Percentiles rank a stretch among this genome's conserved stretches.
These are phyloP conservation scores for Caenorhabditis sp. DNA, from an alignment of 2,888 invertebrate genomes.

Conservation along the genomic window DNA sequence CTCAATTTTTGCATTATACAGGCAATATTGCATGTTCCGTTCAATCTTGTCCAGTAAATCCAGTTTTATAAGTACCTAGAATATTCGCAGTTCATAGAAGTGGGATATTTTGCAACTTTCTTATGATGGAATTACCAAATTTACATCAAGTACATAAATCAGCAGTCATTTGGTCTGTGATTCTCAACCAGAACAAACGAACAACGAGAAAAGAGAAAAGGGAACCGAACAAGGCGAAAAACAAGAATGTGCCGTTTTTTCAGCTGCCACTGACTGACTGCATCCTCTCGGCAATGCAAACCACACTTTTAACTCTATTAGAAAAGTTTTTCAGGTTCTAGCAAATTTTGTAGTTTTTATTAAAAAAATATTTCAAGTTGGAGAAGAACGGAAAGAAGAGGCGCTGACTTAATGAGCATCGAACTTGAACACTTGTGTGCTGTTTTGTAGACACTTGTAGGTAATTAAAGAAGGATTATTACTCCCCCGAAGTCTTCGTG, in stretches of 20 bases:
- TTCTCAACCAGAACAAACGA: too few species aligned
- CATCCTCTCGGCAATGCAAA: slow-evolving; percentile 39
- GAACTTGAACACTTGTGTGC: not conserved
- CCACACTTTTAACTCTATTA: slow-evolving; percentile 58
- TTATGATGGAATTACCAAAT: slow-evolving; percentile 17
- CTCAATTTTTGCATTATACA: too few species aligned
- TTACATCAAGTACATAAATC: slow-evolving; percentile 11
- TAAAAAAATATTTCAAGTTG: too few species aligned
- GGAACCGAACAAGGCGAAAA: not conserved
- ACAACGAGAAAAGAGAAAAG: not conserved
- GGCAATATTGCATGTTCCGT: not conserved
- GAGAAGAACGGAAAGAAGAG: too few species aligned
- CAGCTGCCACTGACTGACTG: not conserved
- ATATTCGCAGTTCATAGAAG: too few species aligned
- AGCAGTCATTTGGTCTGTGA: too few species aligned
- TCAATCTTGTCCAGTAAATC: too few species aligned
- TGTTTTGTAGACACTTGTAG: not conserved
- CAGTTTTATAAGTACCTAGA: not conserved
- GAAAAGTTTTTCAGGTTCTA: slow-evolving; percentile 28
- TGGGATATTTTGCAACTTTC: not conserved
- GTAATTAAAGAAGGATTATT: slow-evolving; percentile 18
- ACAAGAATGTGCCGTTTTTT: slow-evolving; percentile 11
- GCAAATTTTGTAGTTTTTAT: not conserved
- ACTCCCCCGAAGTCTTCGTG: not conserved
- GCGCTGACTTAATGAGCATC: not conserved